Base-by-base conservation (phyloP, 2,113 vertebrate genomes). In the Solea senegalensis region DNA sequence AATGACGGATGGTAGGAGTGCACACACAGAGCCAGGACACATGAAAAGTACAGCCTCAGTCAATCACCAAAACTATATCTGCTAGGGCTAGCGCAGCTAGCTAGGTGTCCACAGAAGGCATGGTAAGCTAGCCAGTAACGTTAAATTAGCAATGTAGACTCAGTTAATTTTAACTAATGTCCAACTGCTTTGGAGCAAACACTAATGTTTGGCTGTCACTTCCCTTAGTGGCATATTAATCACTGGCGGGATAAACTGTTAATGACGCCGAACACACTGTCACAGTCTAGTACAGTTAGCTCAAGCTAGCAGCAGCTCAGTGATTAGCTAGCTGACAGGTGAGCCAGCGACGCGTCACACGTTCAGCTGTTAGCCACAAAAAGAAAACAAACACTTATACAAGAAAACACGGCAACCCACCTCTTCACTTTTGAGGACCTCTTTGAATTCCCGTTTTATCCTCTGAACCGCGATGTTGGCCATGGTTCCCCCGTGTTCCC, bases 381-480 rank as follows among this genome's bases (percentile, higher is more conserved):
- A 8, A 68, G 27, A 21, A 10, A 21, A 13, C 9, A 3, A 7
- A 34, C 34, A 34, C 34, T 1, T 4, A 34, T 4, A 34, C 16
- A 40, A 56, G 39, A 45, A 48, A 57, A 70, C 55, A 14, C 28
- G 40, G 43, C 68, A 65, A 87, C 96, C 91, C 66, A 98, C 97
- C 97, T 99, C 97, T 93, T 98, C 97, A 81, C 97, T 99, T 92
- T 98, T 99, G 73, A 98, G 93, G 89, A 98, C 97, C 92, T 99
- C 97, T 93, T 99, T 99, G 92, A 99, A 98, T 94, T 98, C 97
- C 88, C 97, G 94, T 95, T 98, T 99, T 95, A 99, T 99, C 93
- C 97, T 96, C 92, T 98, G 96, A 84, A 98, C 97, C 80, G 97
- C 97, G 92, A 98, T 98, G 94, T 98, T 98, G 81, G 97, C 96